phyloP scores from a whole-genome alignment of 2,888 invertebrate genomes.

The Coelinius sp. region DNA sequence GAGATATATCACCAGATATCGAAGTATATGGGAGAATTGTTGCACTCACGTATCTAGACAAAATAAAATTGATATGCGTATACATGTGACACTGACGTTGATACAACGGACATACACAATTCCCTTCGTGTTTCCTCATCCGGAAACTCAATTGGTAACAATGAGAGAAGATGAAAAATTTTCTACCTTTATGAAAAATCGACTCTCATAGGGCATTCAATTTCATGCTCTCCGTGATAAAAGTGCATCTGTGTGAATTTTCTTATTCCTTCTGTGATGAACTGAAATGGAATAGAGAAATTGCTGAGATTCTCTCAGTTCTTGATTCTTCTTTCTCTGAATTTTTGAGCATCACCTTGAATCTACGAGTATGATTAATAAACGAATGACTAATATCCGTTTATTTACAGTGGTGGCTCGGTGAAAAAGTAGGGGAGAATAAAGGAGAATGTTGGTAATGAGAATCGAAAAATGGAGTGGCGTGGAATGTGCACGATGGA shows the following conservation, averaged over 20 bases:
- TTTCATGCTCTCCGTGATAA: conserved; percentile 10
- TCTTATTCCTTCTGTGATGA: background rate
- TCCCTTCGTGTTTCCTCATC: background rate
- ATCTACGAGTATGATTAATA: conserved; percentile 52
- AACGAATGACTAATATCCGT: conserved; percentile 46
- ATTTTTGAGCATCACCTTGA: conserved; percentile 41
- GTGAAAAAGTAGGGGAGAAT: conserved; percentile 33
- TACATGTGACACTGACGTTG: background rate
- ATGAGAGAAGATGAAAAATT: background rate
- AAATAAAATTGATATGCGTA: background rate
- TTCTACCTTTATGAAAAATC: background rate
- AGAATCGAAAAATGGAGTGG: conserved; percentile 40
- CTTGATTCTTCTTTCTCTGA: conserved; percentile 33
- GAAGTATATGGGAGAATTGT: background rate
- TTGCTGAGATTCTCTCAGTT: conserved; percentile 24
- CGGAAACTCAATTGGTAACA: conserved; percentile 7
- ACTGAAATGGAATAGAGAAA: conserved; percentile 8
- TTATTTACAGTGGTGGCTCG: conserved; percentile 41
- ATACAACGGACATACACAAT: background rate
- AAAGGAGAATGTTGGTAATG: conserved; percentile 31
- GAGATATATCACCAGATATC: background rate
- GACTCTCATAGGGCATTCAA: conserved; percentile 19
- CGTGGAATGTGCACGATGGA: background rate
- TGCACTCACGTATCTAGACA: conserved; percentile 25
- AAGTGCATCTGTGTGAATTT: conserved; percentile 6